phyloP scores from a whole-genome alignment of 2,888 invertebrate genomes.

The Morinoia aosen region DNA sequence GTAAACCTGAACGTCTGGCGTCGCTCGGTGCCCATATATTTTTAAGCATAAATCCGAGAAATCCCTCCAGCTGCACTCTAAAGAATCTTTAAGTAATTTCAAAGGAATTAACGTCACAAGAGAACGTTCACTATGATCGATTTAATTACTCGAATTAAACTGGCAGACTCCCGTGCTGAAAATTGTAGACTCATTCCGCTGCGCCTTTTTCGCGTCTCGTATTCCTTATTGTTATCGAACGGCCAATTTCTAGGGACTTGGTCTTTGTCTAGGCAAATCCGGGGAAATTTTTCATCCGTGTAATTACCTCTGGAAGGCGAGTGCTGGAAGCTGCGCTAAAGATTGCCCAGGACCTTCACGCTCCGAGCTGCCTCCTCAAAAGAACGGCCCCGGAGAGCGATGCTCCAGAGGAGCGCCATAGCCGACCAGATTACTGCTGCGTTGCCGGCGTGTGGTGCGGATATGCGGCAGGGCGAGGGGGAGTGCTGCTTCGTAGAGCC shows the following conservation, averaged over 20 bases:
- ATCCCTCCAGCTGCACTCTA: slow-evolving; percentile 29
- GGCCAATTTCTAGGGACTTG: slow-evolving; percentile 55
- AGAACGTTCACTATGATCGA: slow-evolving; percentile 46
- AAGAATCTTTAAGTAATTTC: slow-evolving; percentile 49
- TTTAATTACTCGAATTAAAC: slow-evolving; percentile 52
- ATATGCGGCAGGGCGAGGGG: neutral
- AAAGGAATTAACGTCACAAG: slow-evolving; percentile 44
- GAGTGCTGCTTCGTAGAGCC: neutral
- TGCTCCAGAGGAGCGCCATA: slow-evolving; percentile 15
- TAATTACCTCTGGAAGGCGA: slow-evolving; percentile 54
- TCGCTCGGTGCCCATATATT: slow-evolving; percentile 18
- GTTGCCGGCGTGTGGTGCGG: slow-evolving; percentile 17
- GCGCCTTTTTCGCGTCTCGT: slow-evolving; percentile 43
- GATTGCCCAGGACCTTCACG: slow-evolving; percentile 49
- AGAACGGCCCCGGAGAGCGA: slow-evolving; percentile 43
- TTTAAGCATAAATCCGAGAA: neutral
- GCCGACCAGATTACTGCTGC: slow-evolving; percentile 24
- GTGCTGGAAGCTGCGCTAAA: slow-evolving; percentile 49
- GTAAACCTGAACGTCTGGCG: neutral
- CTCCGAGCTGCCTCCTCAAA: slow-evolving; percentile 43
- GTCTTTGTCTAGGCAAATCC: slow-evolving; percentile 56
- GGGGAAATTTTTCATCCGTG: slow-evolving; percentile 55
- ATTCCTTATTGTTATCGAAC: slow-evolving; percentile 56
- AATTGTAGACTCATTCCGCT: slow-evolving; percentile 49
- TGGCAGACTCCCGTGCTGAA: slow-evolving; percentile 43